phyloP scores from a whole-genome alignment of 2,113 vertebrate species.

The Acanthochromis polyacanthus region DNA sequence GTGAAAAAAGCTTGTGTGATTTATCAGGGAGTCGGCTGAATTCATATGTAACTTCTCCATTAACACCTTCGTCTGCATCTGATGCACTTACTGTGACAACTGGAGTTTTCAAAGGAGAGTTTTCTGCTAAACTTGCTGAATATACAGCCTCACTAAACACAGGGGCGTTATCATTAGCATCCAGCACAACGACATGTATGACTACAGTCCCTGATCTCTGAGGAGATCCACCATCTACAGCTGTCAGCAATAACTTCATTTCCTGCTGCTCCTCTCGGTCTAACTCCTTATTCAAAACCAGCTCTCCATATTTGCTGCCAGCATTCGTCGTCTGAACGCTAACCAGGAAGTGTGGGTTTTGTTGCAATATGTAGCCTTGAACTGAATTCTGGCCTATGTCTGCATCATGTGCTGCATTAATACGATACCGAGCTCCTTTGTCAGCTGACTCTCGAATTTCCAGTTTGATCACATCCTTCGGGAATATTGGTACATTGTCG shows the following conservation, averaged over 20 bases:
- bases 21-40: slow-evolving; percentile 60
- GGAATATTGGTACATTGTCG: slow-evolving; percentile 84
- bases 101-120: slow-evolving; percentile 55
- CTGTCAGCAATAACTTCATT: slow-evolving; percentile 70
- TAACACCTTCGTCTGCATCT: slow-evolving; percentile 78
- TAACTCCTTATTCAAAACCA: slow-evolving; percentile 76
- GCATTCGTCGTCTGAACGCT: slow-evolving; percentile 56
- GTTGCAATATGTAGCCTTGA: slow-evolving; percentile 70
- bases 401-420: slow-evolving; percentile 81
- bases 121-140: slow-evolving; percentile 69
- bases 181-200: slow-evolving; percentile 71
- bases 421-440: slow-evolving; percentile 75
- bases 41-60: slow-evolving; percentile 67
- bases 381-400: slow-evolving; percentile 78
- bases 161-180: slow-evolving; percentile 80
- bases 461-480: slow-evolving; percentile 64
- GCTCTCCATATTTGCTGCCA: slow-evolving; percentile 74
- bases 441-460: slow-evolving; percentile 78
- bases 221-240: slow-evolving; percentile 77
- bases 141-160: slow-evolving; percentile 76
- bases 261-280: slow-evolving; percentile 69
- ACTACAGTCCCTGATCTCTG: slow-evolving; percentile 69
- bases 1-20: slow-evolving; percentile 23
- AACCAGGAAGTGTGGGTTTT: slow-evolving; percentile 76
- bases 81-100: slow-evolving; percentile 83